Base-by-base conservation (phyloP, 2,797 vertebrate species). In the Lemur catta region DNA sequence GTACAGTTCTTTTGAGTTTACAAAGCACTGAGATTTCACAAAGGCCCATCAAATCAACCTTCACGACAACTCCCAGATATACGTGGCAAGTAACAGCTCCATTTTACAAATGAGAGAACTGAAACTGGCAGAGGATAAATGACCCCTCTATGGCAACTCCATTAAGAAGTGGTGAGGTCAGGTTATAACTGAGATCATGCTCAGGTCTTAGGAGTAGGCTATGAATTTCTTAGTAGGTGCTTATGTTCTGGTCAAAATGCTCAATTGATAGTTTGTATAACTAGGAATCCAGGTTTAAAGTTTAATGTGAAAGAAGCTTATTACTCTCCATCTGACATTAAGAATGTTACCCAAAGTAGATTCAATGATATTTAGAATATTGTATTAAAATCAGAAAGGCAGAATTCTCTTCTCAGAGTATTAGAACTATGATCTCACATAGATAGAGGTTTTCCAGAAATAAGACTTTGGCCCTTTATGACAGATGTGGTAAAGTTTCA, bases 41-140 rank as follows among this genome's bases (percentile, higher is more conserved):
- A 46, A 71, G 4, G 15, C 11, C 1, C 8, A 38, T 75, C 24
- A 69, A 65, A 72, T 65, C 46, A 80, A 33, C 18, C 50, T 48
- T 82, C 20, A 71, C 22, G 48, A 52, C 18, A 50, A 75, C 43
- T 78, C 8, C 72, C 26, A 63, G 18, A 57, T 67, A 43, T n/a
- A 57, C 33, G 5, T 69, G 18, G 22, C 41, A 89, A 81, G 41
- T 20, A 43, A 91, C 43, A 75, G 41, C 26, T 15, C 93, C 28
- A 74, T 84, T 96, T 97, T 84, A 76, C 4, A 92, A 67, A 91
- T 26, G 7, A 91, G 17, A 75, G 17, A 71, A 81, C 15, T 35
- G 35, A 55, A 67, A 38, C 1, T 78, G 13, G 80, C 46, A 46
- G 52, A 91, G 2, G 0, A 28, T 35, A 88, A 82, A 35, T 74